These are phyloP conservation scores for Drosophila cognata DNA, from an alignment of 2,888 invertebrate species.

Conservation along the genomic window DNA sequence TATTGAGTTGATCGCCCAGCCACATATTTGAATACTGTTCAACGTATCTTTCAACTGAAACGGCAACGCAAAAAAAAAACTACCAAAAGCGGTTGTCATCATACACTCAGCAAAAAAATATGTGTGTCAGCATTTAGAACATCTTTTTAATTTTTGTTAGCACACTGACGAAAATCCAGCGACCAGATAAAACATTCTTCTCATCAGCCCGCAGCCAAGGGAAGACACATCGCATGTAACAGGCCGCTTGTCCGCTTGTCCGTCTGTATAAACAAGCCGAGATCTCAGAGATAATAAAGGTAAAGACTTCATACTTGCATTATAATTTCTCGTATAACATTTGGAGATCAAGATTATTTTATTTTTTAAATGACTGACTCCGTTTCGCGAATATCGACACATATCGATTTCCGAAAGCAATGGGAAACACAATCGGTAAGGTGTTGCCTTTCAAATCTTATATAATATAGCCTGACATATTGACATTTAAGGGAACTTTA, in stretches of 20 bases:
- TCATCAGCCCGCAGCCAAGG: not conserved
- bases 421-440: too few species aligned
- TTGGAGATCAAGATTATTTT: not conserved
- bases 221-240: not conserved
- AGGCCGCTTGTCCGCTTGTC: not conserved
- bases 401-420: not conserved
- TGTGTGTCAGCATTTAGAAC: not conserved
- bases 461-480: not conserved
- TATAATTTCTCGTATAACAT: not conserved
- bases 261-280: not conserved
- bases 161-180: not conserved
- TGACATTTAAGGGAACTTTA: not conserved
- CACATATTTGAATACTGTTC: conserved; percentile 50
- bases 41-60: conserved; percentile 49
- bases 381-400: not conserved
- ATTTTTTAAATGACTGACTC: not conserved
- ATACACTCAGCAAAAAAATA: conserved; percentile 14
- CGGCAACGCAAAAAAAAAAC: conserved; percentile 33
- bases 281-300: not conserved
- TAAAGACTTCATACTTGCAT: not conserved
- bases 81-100: conserved; percentile 70
- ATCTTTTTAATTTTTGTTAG: not conserved
- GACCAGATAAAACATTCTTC: not conserved
- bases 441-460: too few species aligned
- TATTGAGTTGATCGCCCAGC: conserved; percentile 12